These are phyloP conservation scores for Iguana delicatissima DNA, from an alignment of 2,797 vertebrate species.

Conservation along the genomic window DNA sequence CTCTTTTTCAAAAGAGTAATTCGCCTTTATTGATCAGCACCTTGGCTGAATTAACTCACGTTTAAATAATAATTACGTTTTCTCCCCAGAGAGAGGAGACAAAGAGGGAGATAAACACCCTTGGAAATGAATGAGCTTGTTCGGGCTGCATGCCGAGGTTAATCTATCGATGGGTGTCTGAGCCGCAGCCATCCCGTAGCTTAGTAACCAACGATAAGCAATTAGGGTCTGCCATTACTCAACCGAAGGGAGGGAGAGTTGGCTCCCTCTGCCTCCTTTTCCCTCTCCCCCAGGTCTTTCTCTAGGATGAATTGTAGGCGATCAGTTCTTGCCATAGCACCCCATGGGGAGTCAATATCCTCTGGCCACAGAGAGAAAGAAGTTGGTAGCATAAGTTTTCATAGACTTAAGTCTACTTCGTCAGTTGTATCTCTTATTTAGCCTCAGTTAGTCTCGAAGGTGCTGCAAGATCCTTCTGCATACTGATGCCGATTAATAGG, in stretches of 20 bases:
- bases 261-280: conserved; percentile 50
- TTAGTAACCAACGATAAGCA: conserved; percentile 65
- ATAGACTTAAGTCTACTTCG: too few species aligned
- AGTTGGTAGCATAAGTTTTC: too few species aligned
- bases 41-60: conserved; percentile 74
- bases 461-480: too few species aligned
- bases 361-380: conserved; percentile 20
- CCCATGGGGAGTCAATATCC: conserved; percentile 4
- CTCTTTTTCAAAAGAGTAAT: conserved; percentile 64
- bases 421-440: too few species aligned
- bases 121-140: conserved; percentile 68
- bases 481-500: too few species aligned
- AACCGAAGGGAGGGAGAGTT: conserved; percentile 41
- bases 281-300: conserved; percentile 45
- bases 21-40: conserved; percentile 70
- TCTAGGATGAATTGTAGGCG: conserved; percentile 55
- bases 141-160: conserved; percentile 49
- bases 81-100: conserved; percentile 63
- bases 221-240: conserved; percentile 70
- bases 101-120: conserved; percentile 70
- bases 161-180: conserved; percentile 64
- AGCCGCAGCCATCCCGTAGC: conserved; percentile 46
- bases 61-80: conserved; percentile 78
- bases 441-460: too few species aligned
- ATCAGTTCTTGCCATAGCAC: conserved; percentile 51